These are phyloP conservation scores for Platysteira castanea DNA, from an alignment of 2,113 vertebrate species.

Conservation along the genomic window DNA sequence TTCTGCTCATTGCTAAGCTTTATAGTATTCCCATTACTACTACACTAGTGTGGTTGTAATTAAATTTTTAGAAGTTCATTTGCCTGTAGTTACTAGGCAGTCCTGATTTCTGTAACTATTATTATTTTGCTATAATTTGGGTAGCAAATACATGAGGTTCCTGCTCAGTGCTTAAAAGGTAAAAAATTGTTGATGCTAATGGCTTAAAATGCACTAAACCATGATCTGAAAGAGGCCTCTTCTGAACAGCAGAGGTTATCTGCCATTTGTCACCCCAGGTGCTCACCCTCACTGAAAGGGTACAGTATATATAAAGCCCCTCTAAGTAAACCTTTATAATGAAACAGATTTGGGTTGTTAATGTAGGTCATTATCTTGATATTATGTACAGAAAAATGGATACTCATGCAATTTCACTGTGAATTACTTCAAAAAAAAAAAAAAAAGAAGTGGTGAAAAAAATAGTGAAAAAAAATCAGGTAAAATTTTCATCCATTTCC, in stretches of 20 bases:
- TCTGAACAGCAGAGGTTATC: background rate
- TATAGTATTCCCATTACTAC: background rate
- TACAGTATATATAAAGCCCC: background rate
- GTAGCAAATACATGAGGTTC: background rate
- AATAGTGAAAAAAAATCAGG: too few species aligned
- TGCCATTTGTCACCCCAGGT: background rate
- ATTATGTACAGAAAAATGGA: background rate
- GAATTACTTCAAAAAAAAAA: background rate
- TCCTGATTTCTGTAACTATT: background rate
- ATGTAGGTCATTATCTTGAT: background rate
- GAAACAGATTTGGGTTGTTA: background rate
- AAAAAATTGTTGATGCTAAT: background rate
- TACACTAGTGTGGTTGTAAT: background rate
- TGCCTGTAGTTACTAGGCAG: background rate
- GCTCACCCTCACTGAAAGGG: background rate
- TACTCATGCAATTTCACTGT: background rate
- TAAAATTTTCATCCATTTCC: background rate
- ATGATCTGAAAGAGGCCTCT: background rate
- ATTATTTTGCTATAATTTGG: background rate
- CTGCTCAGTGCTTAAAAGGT: background rate
- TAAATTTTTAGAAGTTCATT: background rate
- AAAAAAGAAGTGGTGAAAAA: background rate
- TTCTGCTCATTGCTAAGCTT: background rate
- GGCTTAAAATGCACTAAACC: background rate
- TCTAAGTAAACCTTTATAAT: background rate